phyloP scores from a whole-genome alignment of 2,888 invertebrate genomes.

The Vanessa cardui region DNA sequence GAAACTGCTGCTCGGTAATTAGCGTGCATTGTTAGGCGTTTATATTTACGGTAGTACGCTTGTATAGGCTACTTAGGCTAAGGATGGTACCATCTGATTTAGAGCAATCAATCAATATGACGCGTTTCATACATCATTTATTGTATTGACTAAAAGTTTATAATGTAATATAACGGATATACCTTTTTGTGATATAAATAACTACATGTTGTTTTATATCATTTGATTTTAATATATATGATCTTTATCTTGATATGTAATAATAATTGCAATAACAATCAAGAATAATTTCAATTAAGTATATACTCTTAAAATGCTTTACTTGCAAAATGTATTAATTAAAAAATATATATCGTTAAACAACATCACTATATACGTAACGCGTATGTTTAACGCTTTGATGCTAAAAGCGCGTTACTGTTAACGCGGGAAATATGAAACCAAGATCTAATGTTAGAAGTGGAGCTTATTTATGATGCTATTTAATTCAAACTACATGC shows the following conservation, averaged over 20 bases:
- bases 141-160: no score
- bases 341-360: no score
- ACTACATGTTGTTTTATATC: no score
- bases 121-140: no score
- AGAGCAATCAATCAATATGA: neutral
- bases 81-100: neutral
- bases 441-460: slow-evolving; percentile 21
- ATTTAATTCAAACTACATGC: neutral
- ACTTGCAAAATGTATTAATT: no score
- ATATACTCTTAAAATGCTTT: no score
- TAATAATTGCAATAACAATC: no score
- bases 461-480: neutral
- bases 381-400: slow-evolving; percentile 5
- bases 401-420: slow-evolving; percentile 16
- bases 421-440: slow-evolving; percentile 29
- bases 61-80: neutral
- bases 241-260: no score
- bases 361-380: neutral
- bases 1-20: slow-evolving; percentile 11
- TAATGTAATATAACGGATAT: no score
- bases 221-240: no score
- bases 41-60: neutral
- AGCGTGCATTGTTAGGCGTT: slow-evolving; percentile 6
- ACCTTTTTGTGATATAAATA: no score
- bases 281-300: no score